These are phyloP conservation scores for Poeciliopsis occidentalis DNA, from an alignment of 2,113 vertebrate genomes.

Conservation along the genomic window DNA sequence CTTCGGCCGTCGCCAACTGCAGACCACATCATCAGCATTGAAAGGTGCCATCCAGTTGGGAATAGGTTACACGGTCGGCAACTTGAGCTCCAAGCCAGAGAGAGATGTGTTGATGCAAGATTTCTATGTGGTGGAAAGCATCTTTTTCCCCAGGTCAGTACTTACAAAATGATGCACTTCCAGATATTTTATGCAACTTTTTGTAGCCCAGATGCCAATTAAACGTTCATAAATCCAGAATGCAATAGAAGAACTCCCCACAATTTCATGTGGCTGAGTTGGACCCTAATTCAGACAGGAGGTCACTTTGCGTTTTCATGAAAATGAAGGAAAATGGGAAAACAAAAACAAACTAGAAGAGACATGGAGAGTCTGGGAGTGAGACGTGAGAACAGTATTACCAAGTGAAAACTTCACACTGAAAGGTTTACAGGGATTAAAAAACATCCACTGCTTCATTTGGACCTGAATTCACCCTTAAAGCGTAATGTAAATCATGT, in stretches of 20 bases:
- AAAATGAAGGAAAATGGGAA: neutral
- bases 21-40: constrained; percentile 97
- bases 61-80: constrained; percentile 98
- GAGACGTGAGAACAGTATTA: constrained; percentile 17
- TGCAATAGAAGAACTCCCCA: neutral
- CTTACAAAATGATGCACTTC: neutral
- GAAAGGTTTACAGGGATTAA: constrained; percentile 61
- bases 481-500: constrained; percentile 74
- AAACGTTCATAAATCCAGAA: neutral
- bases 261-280: neutral
- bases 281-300: neutral
- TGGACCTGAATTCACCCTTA: constrained; percentile 68
- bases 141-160: constrained; percentile 95
- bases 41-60: constrained; percentile 98
- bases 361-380: too few relatives aligned
- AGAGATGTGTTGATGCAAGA: constrained; percentile 99
- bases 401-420: constrained; percentile 62
- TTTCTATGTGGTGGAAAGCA: constrained; percentile 99
- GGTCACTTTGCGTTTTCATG: too few relatives aligned
- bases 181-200: neutral
- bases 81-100: constrained; percentile 97
- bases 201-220: too few relatives aligned
- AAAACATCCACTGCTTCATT: constrained; percentile 63
- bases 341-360: neutral
- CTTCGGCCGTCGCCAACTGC: constrained; percentile 1